phyloP scores from a whole-genome alignment of 2,797 vertebrate species.

The Xiphorhynchus erythropygius region DNA sequence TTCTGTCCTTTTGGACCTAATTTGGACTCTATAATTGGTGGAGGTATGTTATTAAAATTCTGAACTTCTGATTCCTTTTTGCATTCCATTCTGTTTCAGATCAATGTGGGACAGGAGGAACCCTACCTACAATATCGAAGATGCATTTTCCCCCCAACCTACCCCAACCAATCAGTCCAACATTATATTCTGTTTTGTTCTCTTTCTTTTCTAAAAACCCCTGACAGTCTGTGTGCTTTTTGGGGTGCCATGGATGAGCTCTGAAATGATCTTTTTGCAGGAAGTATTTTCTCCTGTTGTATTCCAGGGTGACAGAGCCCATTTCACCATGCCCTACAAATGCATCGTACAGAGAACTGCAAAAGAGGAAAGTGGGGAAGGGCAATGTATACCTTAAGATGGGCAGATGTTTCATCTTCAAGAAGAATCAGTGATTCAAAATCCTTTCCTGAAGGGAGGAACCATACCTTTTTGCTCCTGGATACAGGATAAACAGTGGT shows the following conservation, averaged over 20 bases:
- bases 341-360: rapidly evolving
- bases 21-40: background rate
- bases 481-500: background rate
- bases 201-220: background rate
- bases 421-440: background rate
- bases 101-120: background rate
- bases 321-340: background rate
- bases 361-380: background rate
- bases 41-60: background rate
- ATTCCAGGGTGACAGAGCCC: background rate
- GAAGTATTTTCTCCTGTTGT: background rate
- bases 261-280: background rate
- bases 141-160: background rate
- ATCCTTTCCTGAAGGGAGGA: background rate
- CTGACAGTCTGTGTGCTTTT: background rate
- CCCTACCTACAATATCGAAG: background rate
- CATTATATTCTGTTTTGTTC: background rate
- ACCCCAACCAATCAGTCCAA: background rate
- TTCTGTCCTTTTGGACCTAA: background rate
- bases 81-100: background rate
- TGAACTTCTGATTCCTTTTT: background rate
- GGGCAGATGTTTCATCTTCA: background rate
- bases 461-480: background rate
- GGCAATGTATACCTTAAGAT: background rate
- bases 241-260: background rate